Conservation (phyloP, 2,113 vertebrate genomes). For the Glareola pratincola region DNA sequence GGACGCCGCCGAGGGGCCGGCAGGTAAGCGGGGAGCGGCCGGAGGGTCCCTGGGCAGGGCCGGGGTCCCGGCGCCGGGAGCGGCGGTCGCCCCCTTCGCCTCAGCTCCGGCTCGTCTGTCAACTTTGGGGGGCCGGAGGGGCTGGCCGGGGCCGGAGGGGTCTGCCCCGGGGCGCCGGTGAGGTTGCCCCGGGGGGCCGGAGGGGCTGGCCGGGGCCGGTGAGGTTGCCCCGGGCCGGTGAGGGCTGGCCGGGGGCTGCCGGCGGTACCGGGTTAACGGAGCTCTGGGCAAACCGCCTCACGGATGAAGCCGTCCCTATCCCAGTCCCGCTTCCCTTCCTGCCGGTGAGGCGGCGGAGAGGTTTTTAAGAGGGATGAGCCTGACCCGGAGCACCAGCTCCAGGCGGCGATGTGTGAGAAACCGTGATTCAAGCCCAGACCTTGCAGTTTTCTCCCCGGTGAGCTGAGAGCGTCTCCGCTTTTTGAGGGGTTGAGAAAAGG, state of each 20-base stretch:
- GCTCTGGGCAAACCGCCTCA: background rate
- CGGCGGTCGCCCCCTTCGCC: rapidly evolving
- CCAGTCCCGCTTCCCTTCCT: too few species aligned
- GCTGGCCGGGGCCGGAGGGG: too few species aligned
- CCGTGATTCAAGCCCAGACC: rapidly evolving
- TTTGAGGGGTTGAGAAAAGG: background rate
- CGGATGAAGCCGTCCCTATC: too few species aligned
- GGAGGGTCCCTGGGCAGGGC: too few species aligned
- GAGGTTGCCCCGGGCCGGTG: too few species aligned
- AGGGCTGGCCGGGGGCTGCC: background rate
- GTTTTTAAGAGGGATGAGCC: background rate
- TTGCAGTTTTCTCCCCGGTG: rapidly evolving
- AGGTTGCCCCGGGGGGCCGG: too few species aligned
- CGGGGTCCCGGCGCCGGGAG: background rate
- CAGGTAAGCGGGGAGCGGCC: background rate
- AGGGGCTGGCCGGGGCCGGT: too few species aligned
- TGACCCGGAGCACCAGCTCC: background rate
- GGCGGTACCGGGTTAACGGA: too few species aligned
- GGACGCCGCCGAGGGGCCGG: background rate
- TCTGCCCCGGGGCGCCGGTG: too few species aligned
- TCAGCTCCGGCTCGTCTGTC: background rate
- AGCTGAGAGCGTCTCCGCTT: rapidly evolving
- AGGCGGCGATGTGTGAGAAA: rapidly evolving
- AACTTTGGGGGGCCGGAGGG: background rate
- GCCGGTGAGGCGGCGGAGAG: rapidly evolving